Conservation (phyloP, 2,113 vertebrate genomes). For the Ariopsis seemanni region DNA sequence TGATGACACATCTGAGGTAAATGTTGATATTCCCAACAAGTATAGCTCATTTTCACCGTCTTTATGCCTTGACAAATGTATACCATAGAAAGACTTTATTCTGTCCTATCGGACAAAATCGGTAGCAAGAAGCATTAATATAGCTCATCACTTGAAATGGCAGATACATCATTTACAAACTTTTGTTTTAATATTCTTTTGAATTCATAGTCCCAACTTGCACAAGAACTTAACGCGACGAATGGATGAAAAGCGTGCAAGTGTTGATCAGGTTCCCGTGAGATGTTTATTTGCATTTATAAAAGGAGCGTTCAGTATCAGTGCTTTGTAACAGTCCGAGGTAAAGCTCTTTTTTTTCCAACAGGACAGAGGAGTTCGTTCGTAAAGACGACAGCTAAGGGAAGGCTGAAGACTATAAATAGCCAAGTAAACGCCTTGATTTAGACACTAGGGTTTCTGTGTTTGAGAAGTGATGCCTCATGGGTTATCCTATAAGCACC, state of each 20-base stretch:
- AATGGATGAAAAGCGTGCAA: background rate
- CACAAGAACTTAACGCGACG: background rate
- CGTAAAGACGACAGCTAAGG: background rate
- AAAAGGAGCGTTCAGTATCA: background rate
- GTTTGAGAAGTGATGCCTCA: background rate
- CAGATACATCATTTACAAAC: background rate
- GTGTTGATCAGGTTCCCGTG: background rate
- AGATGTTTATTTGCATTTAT: background rate
- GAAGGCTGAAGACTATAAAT: constrained; percentile 26
- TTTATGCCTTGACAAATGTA: background rate
- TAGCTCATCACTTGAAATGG: background rate
- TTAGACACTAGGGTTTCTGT: background rate
- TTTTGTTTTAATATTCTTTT: too few relatives aligned
- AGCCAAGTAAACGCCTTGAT: constrained; percentile 14
- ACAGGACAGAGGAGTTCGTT: background rate
- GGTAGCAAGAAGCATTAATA: background rate
- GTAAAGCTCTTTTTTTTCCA: background rate
- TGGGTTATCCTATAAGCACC: constrained; percentile 6
- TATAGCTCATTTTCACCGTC: background rate
- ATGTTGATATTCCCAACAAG: background rate
- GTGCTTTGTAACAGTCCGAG: background rate
- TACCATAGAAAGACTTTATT: background rate
- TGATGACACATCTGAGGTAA: background rate
- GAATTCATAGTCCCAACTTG: background rate
- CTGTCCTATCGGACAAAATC: background rate